Conservation (phyloP, 35 echinoderm and acorn worm species). For the Apostichopus californicus region DNA sequence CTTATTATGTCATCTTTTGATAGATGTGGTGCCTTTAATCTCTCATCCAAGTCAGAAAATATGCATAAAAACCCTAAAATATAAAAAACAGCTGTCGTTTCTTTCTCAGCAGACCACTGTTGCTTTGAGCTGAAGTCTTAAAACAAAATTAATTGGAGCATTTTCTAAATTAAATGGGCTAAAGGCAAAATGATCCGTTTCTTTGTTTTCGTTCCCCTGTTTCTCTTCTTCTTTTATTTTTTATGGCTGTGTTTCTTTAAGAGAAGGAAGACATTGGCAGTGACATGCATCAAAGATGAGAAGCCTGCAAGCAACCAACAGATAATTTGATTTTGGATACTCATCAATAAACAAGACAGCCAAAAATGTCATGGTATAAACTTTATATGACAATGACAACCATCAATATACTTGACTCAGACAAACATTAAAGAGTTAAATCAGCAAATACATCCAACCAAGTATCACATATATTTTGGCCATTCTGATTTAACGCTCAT, state of each 20-base stretch:
- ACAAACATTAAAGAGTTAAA: not conserved
- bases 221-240: too few relatives aligned
- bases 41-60: not conserved
- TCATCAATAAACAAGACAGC: not conserved
- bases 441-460: not conserved
- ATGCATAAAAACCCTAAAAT: not conserved
- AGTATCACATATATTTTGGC: too few relatives aligned
- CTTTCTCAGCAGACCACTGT: not conserved
- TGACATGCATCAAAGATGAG: constrained; percentile 17
- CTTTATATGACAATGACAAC: not conserved
- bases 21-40: too few relatives aligned
- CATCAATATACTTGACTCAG: not conserved
- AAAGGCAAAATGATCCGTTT: not conserved
- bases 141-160: constrained; percentile 36
- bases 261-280: not conserved
- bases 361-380: not conserved
- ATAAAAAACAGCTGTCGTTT: constrained; percentile 42
- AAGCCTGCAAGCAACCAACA: not conserved
- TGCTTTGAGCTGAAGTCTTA: not conserved
- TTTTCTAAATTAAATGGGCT: constrained; percentile 13
- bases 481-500: too few relatives aligned
- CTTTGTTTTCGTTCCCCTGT: too few relatives aligned
- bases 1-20: too few relatives aligned
- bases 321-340: constrained; percentile 6
- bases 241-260: not conserved